Conservation (phyloP, 2,113 vertebrate species). For the Peucedramus taeniatus region DNA sequence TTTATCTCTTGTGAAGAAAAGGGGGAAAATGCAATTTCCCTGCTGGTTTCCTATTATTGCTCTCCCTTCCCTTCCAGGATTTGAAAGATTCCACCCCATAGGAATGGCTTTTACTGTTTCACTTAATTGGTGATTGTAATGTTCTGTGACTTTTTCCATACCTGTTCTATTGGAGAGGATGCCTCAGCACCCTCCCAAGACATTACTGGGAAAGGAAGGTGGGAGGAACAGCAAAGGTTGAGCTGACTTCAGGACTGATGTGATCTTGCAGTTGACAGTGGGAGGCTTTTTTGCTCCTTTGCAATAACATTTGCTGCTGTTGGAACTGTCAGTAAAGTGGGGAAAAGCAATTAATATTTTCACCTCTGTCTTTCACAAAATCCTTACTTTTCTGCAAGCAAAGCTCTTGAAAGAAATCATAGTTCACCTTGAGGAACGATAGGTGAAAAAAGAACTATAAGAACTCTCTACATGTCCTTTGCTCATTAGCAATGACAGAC, state of each 20-base stretch:
- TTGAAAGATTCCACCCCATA: neutral
- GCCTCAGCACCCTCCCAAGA: neutral
- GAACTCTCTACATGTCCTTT: neutral
- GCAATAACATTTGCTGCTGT: conserved; percentile 18
- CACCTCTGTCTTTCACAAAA: conserved; percentile 20
- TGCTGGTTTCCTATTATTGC: neutral
- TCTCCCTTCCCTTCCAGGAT: neutral
- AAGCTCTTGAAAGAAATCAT: conserved; percentile 49
- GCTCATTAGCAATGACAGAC: conserved; percentile 32
- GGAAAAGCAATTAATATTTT: conserved; percentile 62
- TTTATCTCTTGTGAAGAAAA: neutral
- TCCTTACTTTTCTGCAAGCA: conserved; percentile 39
- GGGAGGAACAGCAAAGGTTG: neutral
- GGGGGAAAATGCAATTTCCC: neutral
- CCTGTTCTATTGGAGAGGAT: neutral
- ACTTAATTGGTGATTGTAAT: neutral
- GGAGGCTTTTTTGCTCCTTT: conserved; percentile 32
- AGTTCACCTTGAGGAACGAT: conserved; percentile 39
- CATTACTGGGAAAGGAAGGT: neutral
- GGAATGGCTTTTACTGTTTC: neutral
- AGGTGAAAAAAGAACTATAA: conserved; percentile 15
- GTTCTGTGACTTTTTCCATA: neutral
- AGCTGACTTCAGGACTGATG: neutral
- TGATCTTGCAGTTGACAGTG: conserved; percentile 12
- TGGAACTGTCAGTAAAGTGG: conserved; percentile 36